Percentiles rank a stretch among this genome's conserved stretches.
Evolutionary conservation across 2,888 invertebrate species (phyloP).

Genomic region (Lasioglossum vierecki): DNA sequence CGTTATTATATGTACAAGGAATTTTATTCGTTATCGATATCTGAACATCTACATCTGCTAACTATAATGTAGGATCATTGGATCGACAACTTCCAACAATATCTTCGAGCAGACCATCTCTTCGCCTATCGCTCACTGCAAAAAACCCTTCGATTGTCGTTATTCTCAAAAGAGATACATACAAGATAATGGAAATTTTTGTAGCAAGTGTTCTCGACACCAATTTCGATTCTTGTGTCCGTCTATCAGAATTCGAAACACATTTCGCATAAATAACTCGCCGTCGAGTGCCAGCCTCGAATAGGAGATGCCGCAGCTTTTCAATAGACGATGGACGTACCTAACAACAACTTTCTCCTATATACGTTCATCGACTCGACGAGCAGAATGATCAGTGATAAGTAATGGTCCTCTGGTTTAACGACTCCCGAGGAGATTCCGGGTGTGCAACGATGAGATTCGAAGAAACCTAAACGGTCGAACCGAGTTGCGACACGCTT

Average conservation of each 20-base stretch:
- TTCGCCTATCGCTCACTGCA: conserved; percentile 28
- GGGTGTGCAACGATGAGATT: conserved; percentile 23
- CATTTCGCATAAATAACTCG: background rate
- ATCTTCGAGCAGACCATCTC: background rate
- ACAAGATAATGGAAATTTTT: background rate
- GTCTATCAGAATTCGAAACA: background rate
- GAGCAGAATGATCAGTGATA: conserved; percentile 19
- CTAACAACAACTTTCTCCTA: conserved; percentile 29
- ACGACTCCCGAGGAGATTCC: conserved; percentile 7
- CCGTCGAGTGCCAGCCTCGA: conserved; percentile 52
- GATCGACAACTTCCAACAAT: background rate
- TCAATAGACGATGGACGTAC: conserved; percentile 53
- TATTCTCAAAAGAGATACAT: background rate
- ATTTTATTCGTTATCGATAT: background rate
- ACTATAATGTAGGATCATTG: background rate
- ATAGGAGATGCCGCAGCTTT: background rate
- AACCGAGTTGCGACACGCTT: conserved; percentile 34
- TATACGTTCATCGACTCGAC: background rate
- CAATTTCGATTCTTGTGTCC: background rate
- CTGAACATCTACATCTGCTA: background rate
- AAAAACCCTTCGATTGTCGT: conserved; percentile 49
- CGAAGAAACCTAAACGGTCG: conserved; percentile 32
- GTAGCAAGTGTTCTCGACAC: background rate
- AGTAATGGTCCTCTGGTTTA: conserved; percentile 34
- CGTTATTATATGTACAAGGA: background rate